A percentile compares a stretch with the other conserved stretches of the same genome.
These are phyloP conservation scores for Ferrisia virgata DNA, from an alignment of 2,888 invertebrate species.

Conservation along the genomic window DNA sequence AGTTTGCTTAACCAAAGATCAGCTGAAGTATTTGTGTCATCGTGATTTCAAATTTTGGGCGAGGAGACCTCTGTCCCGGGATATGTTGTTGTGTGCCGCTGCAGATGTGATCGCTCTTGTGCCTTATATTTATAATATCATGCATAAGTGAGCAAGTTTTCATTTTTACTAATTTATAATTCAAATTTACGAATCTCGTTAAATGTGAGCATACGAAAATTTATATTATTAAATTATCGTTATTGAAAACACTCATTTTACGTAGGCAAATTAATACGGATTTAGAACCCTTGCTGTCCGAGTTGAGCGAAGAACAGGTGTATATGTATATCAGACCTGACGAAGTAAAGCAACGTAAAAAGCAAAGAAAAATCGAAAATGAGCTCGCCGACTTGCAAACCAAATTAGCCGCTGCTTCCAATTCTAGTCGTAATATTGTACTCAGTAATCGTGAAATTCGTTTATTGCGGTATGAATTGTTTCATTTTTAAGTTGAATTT, in stretches of 20 bases:
- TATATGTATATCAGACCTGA: slow-evolving; percentile 77
- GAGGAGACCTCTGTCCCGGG: slow-evolving; percentile 78
- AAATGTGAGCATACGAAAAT: too few species aligned
- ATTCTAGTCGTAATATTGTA: slow-evolving; percentile 71
- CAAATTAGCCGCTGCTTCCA: slow-evolving; percentile 73
- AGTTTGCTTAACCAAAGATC: slow-evolving; percentile 86
- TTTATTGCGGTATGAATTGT: slow-evolving; percentile 62
- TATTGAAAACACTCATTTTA: slow-evolving; percentile 48
- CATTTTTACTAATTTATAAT: too few species aligned
- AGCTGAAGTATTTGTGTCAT: slow-evolving; percentile 78
- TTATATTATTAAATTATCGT: too few species aligned
- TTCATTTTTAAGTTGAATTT: not conserved
- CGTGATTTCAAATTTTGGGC: slow-evolving; percentile 83
- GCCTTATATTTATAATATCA: slow-evolving; percentile 74
- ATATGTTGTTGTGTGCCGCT: slow-evolving; percentile 88
- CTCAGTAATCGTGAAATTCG: slow-evolving; percentile 88
- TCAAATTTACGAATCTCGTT: too few species aligned
- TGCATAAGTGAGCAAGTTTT: slow-evolving; percentile 58
- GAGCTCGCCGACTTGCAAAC: slow-evolving; percentile 82
- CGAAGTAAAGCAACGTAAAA: slow-evolving; percentile 80
- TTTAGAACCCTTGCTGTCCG: slow-evolving; percentile 69
- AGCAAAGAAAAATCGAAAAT: slow-evolving; percentile 85
- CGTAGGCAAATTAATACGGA: slow-evolving; percentile 68
- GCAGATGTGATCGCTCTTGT: slow-evolving; percentile 84
- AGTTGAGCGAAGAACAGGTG: slow-evolving; percentile 82